phyloP scores from a whole-genome alignment of 2,888 invertebrate genomes.

The Phymatocera aterrima region DNA sequence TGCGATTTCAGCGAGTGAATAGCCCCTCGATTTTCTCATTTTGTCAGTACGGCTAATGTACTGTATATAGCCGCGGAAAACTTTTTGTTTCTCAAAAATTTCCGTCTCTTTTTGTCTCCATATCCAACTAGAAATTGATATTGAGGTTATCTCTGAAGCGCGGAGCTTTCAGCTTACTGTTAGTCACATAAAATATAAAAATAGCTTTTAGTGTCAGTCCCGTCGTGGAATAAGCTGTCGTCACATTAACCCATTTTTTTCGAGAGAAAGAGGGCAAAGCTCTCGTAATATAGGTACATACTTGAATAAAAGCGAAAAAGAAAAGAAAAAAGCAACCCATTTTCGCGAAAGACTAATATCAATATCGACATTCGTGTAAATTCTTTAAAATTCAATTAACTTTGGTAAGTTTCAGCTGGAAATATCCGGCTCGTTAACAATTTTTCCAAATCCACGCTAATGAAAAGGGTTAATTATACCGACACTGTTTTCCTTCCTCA shows the following conservation, averaged over 20 bases:
- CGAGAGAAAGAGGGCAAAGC: background rate
- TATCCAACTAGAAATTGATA: constrained; percentile 15
- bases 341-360: background rate
- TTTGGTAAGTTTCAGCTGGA: background rate
- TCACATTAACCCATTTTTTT: constrained; percentile 4
- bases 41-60: background rate
- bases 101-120: background rate
- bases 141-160: constrained; percentile 18
- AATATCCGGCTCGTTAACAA: background rate
- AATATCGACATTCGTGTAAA: background rate
- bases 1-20: too few relatives aligned
- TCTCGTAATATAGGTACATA: background rate
- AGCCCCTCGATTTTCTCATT: too few relatives aligned
- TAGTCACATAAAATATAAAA: constrained; percentile 36
- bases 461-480: background rate
- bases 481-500: background rate
- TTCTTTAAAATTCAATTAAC: background rate
- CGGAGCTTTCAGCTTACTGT: constrained; percentile 13
- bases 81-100: background rate
- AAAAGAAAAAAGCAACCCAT: background rate
- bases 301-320: too few relatives aligned
- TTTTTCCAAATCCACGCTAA: background rate
- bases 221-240: background rate
- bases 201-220: constrained; percentile 37
- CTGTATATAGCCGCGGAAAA: background rate